Base-by-base conservation (phyloP, 2,888 invertebrate species). In the Aspidiotus destructor region DNA sequence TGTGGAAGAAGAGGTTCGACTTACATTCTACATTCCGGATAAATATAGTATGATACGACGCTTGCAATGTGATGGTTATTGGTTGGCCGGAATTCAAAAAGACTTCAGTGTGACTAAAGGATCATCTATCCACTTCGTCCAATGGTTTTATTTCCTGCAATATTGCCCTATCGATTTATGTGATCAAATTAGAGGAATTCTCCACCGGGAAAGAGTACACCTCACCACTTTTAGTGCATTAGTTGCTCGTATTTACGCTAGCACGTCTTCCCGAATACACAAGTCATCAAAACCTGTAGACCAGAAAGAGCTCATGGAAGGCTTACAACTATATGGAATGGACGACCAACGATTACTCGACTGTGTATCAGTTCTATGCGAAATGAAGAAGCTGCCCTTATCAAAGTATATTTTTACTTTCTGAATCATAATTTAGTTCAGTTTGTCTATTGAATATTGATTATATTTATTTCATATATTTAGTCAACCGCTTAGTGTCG, bases 331-430 rank as follows among this genome's bases (percentile, higher is more conserved):
- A 44, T 44, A 44, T 13, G 48, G 48, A 44, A 44, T 44, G 48
- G 48, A 44, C 48, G 48, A 44, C 48, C 48, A 44, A 44, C 48
- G 48, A 44, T 44, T 44, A 44, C 48, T 44, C 48, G 48, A 44
- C 48, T 44, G 48, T 44, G 48, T 44, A 44, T 44, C 48, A 10
- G 48, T 44, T 44, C 48, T 44, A 44, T 44, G 13, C 13, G 48
- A 44, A 44, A 44, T 44, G 48, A 44, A 44, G 13, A 44, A 13
- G 48, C 48, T 44, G 48, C 48, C 48, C 48, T 44, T 13, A 44
- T 44, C 48, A 44, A 44, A 44, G 48, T 44, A 44, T 44, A 44
- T 44, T 44, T 44, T 44, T 44, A 44, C 48, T 44, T 44, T 44
- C 48, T 44, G 48, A 44, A 44, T 44, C 48, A 44, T 44, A 44